phyloP scores from a whole-genome alignment of 2,113 vertebrate genomes.

The Catagonus wagneri region DNA sequence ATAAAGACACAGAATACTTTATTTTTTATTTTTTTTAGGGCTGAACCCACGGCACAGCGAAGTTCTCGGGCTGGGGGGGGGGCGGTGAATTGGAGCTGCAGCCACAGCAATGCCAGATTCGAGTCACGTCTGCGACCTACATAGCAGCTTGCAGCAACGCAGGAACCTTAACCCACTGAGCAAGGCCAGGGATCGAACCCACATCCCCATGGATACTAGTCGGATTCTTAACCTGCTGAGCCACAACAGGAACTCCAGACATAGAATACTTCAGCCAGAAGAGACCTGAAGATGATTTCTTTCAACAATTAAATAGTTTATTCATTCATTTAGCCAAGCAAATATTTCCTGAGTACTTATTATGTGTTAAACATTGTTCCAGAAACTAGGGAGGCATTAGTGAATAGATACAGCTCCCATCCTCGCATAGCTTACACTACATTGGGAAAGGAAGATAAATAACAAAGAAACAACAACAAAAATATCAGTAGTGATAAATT shows the following conservation, averaged over 20 bases:
- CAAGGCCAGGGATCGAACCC: too few relatives aligned
- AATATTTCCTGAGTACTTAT: neutral
- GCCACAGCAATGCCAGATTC: too few relatives aligned
- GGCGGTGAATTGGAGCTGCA: too few relatives aligned
- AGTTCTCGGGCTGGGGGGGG: too few relatives aligned
- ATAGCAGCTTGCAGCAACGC: too few relatives aligned
- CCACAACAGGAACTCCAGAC: too few relatives aligned
- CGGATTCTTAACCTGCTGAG: too few relatives aligned
- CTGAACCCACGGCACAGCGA: too few relatives aligned
- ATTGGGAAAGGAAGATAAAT: neutral
- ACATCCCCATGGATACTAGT: too few relatives aligned
- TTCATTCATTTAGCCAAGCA: neutral
- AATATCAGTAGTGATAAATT: neutral
- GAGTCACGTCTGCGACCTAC: too few relatives aligned
- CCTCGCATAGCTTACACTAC: neutral
- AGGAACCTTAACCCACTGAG: too few relatives aligned
- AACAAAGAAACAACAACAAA: neutral
- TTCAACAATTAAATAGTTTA: conserved; percentile 7
- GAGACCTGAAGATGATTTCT: neutral
- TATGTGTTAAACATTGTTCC: neutral
- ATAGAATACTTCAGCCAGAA: neutral
- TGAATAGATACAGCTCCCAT: neutral
- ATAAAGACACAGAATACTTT: neutral
- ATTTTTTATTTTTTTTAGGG: too few relatives aligned
- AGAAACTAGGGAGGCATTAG: neutral